Percentiles rank a stretch among this genome's conserved stretches.
Conservation (phyloP, 2,113 vertebrate genomes). For the Corydoras maculifer region DNA sequence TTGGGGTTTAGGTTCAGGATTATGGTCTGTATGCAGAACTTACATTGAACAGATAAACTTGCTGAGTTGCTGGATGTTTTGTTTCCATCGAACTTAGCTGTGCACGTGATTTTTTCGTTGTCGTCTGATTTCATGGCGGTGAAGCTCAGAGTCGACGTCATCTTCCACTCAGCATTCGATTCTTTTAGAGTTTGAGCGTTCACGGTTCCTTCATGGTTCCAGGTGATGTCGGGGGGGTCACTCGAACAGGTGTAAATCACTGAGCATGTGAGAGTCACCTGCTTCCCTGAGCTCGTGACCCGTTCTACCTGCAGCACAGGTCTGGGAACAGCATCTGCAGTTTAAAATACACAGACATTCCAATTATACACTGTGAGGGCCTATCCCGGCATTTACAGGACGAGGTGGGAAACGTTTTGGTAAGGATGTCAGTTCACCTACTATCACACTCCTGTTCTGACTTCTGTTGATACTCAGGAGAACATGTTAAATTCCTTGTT, state of each 20-base stretch:
- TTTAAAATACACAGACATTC: constrained; percentile 7
- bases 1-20: neutral
- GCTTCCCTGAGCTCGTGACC: constrained; percentile 26
- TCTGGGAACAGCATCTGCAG: constrained; percentile 37
- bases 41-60: constrained; percentile 55
- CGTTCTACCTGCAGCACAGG: constrained; percentile 30
- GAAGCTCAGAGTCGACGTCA: constrained; percentile 54
- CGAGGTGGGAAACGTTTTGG: too few relatives aligned
- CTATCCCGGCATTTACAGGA: too few relatives aligned
- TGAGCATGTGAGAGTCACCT: constrained; percentile 46
- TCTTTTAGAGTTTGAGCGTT: constrained; percentile 15
- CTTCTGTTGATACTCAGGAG: too few relatives aligned
- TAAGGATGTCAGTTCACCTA: too few relatives aligned
- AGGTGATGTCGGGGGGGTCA: constrained; percentile 51
- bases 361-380: too few relatives aligned
- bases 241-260: constrained; percentile 53
- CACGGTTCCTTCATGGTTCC: constrained; percentile 49
- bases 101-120: constrained; percentile 48
- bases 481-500: too few relatives aligned
- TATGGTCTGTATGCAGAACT: neutral
- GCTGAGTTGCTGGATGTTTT: neutral
- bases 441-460: too few relatives aligned
- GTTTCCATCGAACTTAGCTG: constrained; percentile 32
- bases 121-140: constrained; percentile 42
- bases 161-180: constrained; percentile 40